phyloP scores from a whole-genome alignment of 1,140 invertebrate species.

The Acromyrmex heyeri region DNA sequence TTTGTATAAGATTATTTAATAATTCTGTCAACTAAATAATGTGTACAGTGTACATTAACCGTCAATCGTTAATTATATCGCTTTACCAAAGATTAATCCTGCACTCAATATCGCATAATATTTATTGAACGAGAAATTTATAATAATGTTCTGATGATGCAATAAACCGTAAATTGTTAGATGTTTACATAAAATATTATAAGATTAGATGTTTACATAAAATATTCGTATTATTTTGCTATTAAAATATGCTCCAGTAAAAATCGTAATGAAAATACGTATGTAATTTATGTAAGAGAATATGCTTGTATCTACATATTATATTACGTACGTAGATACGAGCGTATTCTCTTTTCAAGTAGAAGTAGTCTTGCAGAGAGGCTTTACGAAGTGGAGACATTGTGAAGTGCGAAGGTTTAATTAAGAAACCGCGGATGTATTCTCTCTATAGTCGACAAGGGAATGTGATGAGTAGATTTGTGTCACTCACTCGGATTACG shows the following conservation, averaged over 20 bases:
- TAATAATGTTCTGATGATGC: neutral
- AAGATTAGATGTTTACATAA: neutral
- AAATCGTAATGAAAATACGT: neutral
- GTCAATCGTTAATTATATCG: neutral
- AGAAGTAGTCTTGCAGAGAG: constrained; percentile 8
- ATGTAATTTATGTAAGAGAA: too few relatives aligned
- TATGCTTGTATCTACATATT: too few relatives aligned
- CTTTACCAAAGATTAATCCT: constrained; percentile 31
- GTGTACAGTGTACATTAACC: neutral
- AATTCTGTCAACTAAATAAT: neutral
- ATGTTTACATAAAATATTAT: neutral
- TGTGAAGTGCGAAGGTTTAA: constrained; percentile 45
- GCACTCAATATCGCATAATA: neutral
- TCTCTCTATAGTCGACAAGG: neutral
- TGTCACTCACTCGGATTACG: constrained; percentile 11
- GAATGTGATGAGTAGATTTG: constrained; percentile 36
- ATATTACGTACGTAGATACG: too few relatives aligned
- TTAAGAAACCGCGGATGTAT: constrained; percentile 32
- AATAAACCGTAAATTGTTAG: neutral
- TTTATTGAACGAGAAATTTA: neutral
- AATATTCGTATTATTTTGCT: neutral
- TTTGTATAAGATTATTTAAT: neutral
- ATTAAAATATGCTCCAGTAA: neutral
- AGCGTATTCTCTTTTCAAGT: neutral
- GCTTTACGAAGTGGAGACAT: constrained; percentile 17